Evolutionary conservation across 2,888 invertebrate genomes (phyloP), one percentile per base, ranked within the genome.

Genomic region (Chaitophorus viminalis): DNA sequence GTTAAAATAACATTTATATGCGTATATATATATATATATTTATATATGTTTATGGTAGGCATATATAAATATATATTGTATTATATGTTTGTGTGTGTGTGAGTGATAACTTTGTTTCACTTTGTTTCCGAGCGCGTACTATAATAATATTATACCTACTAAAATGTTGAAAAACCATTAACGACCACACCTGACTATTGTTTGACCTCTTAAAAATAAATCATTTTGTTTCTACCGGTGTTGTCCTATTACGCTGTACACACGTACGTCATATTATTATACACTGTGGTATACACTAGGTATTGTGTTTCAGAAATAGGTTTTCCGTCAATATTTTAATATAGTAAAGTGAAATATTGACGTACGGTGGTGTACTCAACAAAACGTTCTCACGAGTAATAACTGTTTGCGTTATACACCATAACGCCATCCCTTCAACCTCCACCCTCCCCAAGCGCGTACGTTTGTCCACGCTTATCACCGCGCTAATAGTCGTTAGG

Each of bases 121-220:
- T 81, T 81, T 68, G 65, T 81, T 65, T 82, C n/a, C 31, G 46
- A 52, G 31, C 81, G 25, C 39, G 60, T 33, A 14, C 9, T n/a
- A n/a, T n/a, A n/a, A 81, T 65, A 11, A 18, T 46, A 2, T 8
- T 46, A 46, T 46, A 14, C 46, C 46, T 46, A 46, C 46, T 46
- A 39, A 82, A 82, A 46, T 70, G 46, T 70, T 31, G 70, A 70
- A 46, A 82, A 82, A 46, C 81, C 81, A 82, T 82, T 82, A 82
- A 70, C 81, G 81, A 70, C 81, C 81, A 46, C 81, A 46, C 81
- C 81, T 82, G 70, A 46, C 21, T 25, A 70, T 82, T 79, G 79
- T 79, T 79, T n/a, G 36, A 65, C 60, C 36, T 79, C 60, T 79
- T 60, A 18, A 11, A 29, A 79, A 79, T 65, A 79, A 46, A 82